A percentile compares a stretch with the other conserved stretches of the same genome.
phyloP scores from a whole-genome alignment of 2,797 vertebrate genomes.

The Sardinella longiceps region DNA sequence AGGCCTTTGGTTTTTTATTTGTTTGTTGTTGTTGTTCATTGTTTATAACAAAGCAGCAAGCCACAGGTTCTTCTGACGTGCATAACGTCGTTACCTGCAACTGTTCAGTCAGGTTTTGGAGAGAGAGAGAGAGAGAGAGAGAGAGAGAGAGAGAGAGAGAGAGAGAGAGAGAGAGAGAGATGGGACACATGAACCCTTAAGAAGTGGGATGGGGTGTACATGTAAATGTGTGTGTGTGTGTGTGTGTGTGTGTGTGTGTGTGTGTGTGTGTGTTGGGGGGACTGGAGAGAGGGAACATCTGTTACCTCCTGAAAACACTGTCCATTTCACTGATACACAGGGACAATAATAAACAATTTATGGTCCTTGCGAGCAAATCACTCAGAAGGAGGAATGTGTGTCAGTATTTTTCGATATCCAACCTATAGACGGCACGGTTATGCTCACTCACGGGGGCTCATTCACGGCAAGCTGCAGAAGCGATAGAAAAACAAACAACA shows the following conservation, averaged over 20 bases:
- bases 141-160: slow-evolving; percentile 36
- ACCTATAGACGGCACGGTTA: neutral
- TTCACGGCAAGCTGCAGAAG: neutral
- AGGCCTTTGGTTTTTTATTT: neutral
- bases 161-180: slow-evolving; percentile 17
- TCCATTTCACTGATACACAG: slow-evolving; percentile 40
- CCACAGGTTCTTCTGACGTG: slow-evolving; percentile 15
- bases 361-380: neutral
- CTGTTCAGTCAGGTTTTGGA: neutral
- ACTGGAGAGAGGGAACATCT: slow-evolving; percentile 41
- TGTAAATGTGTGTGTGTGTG: neutral
- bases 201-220: neutral
- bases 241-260: neutral
- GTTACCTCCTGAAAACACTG: slow-evolving; percentile 43
- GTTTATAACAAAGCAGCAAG: neutral
- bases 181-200: neutral
- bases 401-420: neutral
- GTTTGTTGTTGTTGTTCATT: neutral
- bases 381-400: neutral
- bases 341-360: slow-evolving; percentile 34
- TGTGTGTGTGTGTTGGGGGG: neutral
- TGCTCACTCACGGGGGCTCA: neutral
- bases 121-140: slow-evolving; percentile 35
- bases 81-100: slow-evolving; percentile 24
- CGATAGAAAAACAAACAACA: slow-evolving; percentile 3